These are phyloP conservation scores for Montifringilla adamsi DNA, from an alignment of 2,113 vertebrate genomes.

Conservation along the genomic window DNA sequence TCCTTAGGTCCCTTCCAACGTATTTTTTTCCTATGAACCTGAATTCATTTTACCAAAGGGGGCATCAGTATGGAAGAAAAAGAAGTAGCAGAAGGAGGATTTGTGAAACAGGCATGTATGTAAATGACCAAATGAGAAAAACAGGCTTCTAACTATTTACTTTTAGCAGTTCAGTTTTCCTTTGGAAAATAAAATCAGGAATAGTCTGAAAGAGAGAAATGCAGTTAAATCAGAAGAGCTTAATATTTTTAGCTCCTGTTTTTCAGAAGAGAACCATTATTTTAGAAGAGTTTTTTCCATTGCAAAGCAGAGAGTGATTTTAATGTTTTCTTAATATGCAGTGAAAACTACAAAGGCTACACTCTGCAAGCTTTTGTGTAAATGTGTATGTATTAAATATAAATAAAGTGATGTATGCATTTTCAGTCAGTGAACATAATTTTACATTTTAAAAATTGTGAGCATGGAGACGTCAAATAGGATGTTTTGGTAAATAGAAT, in stretches of 20 bases:
- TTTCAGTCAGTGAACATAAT: constrained; percentile 50
- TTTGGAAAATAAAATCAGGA: not conserved
- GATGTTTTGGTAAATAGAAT: constrained; percentile 4
- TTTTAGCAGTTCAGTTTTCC: not conserved
- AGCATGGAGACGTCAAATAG: not conserved
- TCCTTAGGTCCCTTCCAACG: not conserved
- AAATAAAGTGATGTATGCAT: constrained; percentile 28
- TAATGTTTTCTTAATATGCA: constrained; percentile 52
- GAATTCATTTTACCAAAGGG: not conserved
- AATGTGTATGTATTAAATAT: not conserved
- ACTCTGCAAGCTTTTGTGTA: not conserved
- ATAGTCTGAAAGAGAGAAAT: not conserved
- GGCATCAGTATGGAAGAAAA: not conserved
- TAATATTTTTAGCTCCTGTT: not conserved
- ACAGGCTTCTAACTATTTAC: not conserved
- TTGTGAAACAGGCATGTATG: not conserved
- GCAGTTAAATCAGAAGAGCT: not conserved
- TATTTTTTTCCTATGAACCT: not conserved
- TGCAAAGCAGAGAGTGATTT: not conserved
- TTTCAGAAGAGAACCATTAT: not conserved
- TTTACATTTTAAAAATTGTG: constrained; percentile 20
- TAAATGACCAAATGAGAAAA: not conserved
- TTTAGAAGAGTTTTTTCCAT: not conserved
- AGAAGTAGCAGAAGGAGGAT: not conserved
- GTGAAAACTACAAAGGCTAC: constrained; percentile 40